phyloP scores from a whole-genome alignment of 1,140 invertebrate genomes.

The Teleogryllus occipitalis region DNA sequence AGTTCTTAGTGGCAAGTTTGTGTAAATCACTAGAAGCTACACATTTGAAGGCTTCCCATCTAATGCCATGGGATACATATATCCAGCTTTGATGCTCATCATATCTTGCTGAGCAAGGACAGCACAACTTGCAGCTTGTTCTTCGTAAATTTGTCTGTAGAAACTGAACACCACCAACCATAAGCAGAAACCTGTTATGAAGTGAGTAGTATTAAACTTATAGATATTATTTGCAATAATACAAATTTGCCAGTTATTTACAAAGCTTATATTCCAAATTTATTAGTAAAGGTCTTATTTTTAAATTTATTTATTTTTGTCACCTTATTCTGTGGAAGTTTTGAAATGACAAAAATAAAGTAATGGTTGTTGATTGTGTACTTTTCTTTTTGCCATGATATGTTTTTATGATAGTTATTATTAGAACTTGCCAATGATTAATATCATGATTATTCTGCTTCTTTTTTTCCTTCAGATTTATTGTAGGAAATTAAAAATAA shows the following conservation, averaged over 20 bases:
- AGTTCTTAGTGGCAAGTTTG: neutral
- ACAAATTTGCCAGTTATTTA: neutral
- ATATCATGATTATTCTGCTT: too few species aligned
- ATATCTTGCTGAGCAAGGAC: constrained; percentile 11
- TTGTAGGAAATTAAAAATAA: too few species aligned
- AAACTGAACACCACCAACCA: constrained; percentile 44
- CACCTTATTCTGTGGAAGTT: too few species aligned
- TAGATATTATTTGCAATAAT: neutral
- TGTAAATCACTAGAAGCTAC: neutral
- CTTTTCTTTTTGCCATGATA: too few species aligned
- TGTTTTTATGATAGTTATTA: too few species aligned
- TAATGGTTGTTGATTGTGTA: too few species aligned
- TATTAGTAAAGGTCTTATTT: neutral
- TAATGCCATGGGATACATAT: constrained; percentile 9
- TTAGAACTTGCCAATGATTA: too few species aligned
- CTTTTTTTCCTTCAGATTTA: too few species aligned
- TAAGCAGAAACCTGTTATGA: constrained; percentile 34
- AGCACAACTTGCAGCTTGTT: constrained; percentile 9
- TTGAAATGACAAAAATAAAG: too few species aligned
- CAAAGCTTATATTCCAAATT: too few species aligned
- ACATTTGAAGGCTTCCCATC: constrained; percentile 13
- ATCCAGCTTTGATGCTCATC: constrained; percentile 9
- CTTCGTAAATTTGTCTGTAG: constrained; percentile 29
- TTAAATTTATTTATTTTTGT: too few species aligned
- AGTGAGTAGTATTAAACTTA: constrained; percentile 28